Conservation (phyloP, 2,797 vertebrate species). For the Acanthurus leucopareius region DNA sequence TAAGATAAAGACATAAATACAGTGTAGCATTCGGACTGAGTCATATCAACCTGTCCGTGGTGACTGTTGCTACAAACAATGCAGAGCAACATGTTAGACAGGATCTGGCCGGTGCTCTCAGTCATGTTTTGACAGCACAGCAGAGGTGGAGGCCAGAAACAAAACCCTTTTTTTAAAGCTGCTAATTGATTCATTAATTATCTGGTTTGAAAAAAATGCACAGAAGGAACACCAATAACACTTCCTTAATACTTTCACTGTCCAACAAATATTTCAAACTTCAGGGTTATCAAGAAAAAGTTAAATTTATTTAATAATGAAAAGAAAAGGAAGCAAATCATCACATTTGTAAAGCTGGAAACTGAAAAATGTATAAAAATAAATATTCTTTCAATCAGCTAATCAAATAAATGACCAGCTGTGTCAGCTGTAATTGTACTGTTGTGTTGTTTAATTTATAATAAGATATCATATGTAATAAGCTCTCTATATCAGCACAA, state of each 20-base stretch:
- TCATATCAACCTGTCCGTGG: neutral
- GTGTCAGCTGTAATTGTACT: no score
- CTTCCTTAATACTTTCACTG: neutral
- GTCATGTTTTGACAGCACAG: neutral
- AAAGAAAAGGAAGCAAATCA: neutral
- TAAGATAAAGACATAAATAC: neutral
- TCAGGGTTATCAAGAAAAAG: neutral
- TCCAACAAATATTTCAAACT: neutral
- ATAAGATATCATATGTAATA: no score
- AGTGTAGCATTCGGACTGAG: neutral
- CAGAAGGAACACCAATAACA: neutral
- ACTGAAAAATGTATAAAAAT: neutral
- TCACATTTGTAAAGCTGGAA: neutral
- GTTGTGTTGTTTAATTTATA: no score
- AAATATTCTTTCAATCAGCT: no score
- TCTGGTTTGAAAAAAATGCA: no score
- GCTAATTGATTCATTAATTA: neutral
- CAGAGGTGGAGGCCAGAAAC: neutral
- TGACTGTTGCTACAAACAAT: constrained; percentile 7
- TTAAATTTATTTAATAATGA: neutral
- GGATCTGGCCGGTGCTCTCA: neutral
- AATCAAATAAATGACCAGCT: no score
- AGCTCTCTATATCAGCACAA: no score
- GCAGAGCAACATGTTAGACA: constrained; percentile 48
- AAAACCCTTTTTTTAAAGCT: no score